phyloP scores from a whole-genome alignment of 2,888 invertebrate species.

The Chelonus formosanus region DNA sequence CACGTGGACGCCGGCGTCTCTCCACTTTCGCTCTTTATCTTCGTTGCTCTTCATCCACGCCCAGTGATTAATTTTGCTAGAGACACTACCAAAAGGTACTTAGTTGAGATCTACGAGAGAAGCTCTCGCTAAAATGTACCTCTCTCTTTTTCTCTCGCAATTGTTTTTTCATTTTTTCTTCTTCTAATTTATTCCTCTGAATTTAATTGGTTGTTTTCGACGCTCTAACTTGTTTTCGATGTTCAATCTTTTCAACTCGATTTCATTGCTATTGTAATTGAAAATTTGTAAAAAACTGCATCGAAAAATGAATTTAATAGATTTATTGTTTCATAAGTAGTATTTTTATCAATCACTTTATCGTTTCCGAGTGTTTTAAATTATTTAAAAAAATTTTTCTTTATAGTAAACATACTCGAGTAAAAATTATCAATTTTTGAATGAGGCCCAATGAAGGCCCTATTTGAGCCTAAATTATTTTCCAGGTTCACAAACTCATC shows the following conservation, averaged over 20 bases:
- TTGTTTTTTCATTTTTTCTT: constrained; percentile 16
- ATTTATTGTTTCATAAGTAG: neutral
- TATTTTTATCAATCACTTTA: neutral
- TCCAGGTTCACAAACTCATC: no score
- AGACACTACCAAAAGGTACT: constrained; percentile 56
- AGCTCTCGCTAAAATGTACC: constrained; percentile 18
- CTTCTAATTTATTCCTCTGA: constrained; percentile 17
- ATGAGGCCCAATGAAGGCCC: no score
- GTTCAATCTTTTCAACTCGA: constrained; percentile 12
- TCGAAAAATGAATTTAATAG: neutral
- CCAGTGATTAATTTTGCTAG: constrained; percentile 55
- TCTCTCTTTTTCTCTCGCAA: neutral
- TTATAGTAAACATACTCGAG: no score
- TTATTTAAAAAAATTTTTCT: neutral
- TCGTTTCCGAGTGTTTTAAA: neutral
- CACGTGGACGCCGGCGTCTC: constrained; percentile 22
- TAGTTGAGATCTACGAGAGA: constrained; percentile 53
- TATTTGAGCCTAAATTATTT: no score
- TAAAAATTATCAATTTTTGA: no score
- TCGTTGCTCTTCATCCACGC: constrained; percentile 32
- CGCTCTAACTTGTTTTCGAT: constrained; percentile 18
- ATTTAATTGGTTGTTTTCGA: constrained; percentile 27
- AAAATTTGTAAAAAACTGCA: constrained; percentile 14
- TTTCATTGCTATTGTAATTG: constrained; percentile 20
- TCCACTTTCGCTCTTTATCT: constrained; percentile 13